These are phyloP conservation scores for Alca torda DNA, from an alignment of 2,797 vertebrate genomes.

Conservation along the genomic window DNA sequence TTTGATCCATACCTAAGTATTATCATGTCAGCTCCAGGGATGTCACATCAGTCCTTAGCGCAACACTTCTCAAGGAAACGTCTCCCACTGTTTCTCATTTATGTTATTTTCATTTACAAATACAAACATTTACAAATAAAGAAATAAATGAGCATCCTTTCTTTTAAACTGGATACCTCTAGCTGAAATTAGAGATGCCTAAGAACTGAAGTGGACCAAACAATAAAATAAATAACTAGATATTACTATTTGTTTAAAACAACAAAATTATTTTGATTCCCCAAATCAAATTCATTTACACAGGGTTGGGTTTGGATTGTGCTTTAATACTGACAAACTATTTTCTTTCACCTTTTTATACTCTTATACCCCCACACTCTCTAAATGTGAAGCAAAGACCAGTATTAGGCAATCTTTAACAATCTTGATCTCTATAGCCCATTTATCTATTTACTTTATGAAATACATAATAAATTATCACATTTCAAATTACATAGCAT, in stretches of 20 bases:
- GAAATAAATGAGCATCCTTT: neutral
- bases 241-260: neutral
- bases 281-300: neutral
- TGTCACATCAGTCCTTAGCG: neutral
- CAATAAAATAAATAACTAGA: neutral
- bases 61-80: neutral
- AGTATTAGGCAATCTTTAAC: neutral
- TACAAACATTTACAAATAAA: neutral
- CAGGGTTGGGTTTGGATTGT: neutral
- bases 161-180: neutral
- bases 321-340: neutral
- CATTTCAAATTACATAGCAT: neutral
- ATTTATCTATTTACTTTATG: neutral
- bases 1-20: neutral
- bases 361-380: neutral
- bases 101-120: neutral
- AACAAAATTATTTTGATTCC: neutral
- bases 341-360: neutral
- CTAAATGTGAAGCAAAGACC: neutral
- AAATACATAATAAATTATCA: neutral
- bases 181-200: neutral
- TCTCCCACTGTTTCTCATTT: neutral
- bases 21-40: neutral
- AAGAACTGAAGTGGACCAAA: neutral
- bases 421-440: neutral